A percentile compares a stretch with the other conserved stretches of the same genome.
Evolutionary conservation across 2,797 vertebrate species (phyloP).

Genomic region (Sciaenops ocellatus): DNA sequence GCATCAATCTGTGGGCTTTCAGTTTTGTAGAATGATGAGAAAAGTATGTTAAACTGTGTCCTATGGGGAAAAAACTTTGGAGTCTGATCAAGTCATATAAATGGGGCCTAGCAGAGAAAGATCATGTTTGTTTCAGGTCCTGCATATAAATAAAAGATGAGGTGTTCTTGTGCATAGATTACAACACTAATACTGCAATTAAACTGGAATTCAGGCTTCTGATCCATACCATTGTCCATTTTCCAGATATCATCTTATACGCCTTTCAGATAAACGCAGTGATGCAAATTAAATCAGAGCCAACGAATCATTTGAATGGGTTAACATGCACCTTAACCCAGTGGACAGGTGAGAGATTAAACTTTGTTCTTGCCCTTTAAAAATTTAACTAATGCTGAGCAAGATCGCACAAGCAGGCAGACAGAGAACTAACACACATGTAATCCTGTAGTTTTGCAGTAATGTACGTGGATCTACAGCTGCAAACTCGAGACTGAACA

Average conservation of each 20-base stretch:
- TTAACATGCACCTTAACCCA: not conserved
- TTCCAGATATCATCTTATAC: not conserved
- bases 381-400: not conserved
- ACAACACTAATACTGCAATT: constrained; percentile 8
- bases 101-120: not conserved
- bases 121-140: not conserved
- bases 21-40: constrained; percentile 24
- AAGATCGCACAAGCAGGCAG: not conserved
- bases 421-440: constrained; percentile 8
- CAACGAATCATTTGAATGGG: not conserved
- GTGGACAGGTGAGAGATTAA: not conserved
- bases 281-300: not conserved
- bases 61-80: not conserved
- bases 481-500: constrained; percentile 5
- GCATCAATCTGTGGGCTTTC: constrained; percentile 29
- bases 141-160: constrained; percentile 23
- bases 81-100: constrained; percentile 31
- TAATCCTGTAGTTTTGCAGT: not conserved
- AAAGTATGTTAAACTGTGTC: constrained; percentile 18
- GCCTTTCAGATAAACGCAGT: not conserved
- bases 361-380: constrained; percentile 2
- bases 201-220: not conserved
- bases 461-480: not conserved
- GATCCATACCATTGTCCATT: no score
- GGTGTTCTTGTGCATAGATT: constrained; percentile 12